Conservation (phyloP, 1,140 invertebrate species). For the Sinella curviseta region DNA sequence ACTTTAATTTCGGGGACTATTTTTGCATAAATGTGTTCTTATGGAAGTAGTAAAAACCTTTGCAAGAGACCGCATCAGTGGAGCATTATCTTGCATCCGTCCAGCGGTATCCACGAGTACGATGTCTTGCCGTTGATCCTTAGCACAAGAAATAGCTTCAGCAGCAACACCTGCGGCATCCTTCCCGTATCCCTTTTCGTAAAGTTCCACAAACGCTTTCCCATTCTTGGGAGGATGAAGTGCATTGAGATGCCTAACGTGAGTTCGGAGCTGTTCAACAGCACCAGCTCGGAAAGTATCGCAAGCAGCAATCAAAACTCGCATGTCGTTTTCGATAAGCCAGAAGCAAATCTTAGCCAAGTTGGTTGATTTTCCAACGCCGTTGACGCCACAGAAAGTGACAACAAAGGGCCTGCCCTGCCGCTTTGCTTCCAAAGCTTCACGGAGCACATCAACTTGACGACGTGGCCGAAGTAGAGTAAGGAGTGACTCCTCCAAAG, state of each 20-base stretch:
- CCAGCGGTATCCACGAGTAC: slow-evolving; percentile 97
- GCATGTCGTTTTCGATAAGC: slow-evolving; percentile 96
- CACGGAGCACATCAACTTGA: slow-evolving; percentile 93
- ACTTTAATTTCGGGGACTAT: background rate
- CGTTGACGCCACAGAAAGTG: slow-evolving; percentile 98
- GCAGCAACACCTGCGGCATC: slow-evolving; percentile 97
- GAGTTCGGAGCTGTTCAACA: slow-evolving; percentile 96
- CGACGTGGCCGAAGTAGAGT: slow-evolving; percentile 92
- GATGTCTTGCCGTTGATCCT: slow-evolving; percentile 80
- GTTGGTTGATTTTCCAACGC: slow-evolving; percentile 99
- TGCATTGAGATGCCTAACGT: slow-evolving; percentile 89
- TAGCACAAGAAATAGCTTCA: slow-evolving; percentile 89
- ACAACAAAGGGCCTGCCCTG: slow-evolving; percentile 87
- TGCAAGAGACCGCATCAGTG: slow-evolving; percentile 91
- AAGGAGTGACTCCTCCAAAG: slow-evolving; percentile 79
- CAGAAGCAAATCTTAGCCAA: slow-evolving; percentile 99
- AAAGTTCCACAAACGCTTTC: slow-evolving; percentile 83
- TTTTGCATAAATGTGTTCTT: too few relatives aligned
- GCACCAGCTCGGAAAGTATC: slow-evolving; percentile 99
- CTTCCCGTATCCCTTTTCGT: slow-evolving; percentile 98
- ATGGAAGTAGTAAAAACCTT: slow-evolving; percentile 63
- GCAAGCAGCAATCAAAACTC: slow-evolving; percentile 96
- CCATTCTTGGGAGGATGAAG: slow-evolving; percentile 79
- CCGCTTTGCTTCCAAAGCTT: slow-evolving; percentile 86
- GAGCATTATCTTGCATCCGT: slow-evolving; percentile 99